Evolutionary conservation across 2,113 vertebrate genomes (phyloP).

Genomic region (Hippocampus barbouri): DNA sequence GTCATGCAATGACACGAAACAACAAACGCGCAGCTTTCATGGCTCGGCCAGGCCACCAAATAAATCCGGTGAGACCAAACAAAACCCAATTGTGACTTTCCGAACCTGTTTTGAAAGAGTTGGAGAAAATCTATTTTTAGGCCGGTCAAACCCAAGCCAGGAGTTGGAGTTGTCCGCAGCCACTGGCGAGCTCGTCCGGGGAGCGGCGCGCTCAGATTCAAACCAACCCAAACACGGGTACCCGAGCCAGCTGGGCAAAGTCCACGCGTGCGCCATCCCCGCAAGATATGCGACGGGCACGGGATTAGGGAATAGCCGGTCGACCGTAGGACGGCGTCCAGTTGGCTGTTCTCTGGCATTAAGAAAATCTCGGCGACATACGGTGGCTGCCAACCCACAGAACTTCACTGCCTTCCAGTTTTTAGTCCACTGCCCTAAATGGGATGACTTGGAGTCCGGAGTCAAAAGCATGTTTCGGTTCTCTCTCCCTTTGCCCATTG

Average conservation of each 20-base stretch:
- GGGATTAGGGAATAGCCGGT: slow-evolving; percentile 57
- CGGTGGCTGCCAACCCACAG: slow-evolving; percentile 56
- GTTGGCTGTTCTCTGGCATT: slow-evolving; percentile 48
- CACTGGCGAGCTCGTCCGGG: slow-evolving; percentile 45
- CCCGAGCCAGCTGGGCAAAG: slow-evolving; percentile 33
- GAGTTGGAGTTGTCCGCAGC: slow-evolving; percentile 67
- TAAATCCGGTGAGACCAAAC: neutral
- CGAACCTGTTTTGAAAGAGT: slow-evolving; percentile 39
- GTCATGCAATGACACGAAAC: slow-evolving; percentile 54
- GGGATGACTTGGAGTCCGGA: slow-evolving; percentile 20
- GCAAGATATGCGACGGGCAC: slow-evolving; percentile 19
- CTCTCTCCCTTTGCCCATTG: slow-evolving; percentile 37
- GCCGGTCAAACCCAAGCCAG: slow-evolving; percentile 63
- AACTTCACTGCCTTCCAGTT: slow-evolving; percentile 64
- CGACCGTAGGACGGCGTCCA: slow-evolving; percentile 60
- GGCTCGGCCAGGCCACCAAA: slow-evolving; percentile 39
- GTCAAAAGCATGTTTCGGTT: slow-evolving; percentile 33
- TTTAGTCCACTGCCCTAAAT: slow-evolving; percentile 58
- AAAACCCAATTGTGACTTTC: slow-evolving; percentile 21
- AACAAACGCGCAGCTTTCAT: slow-evolving; percentile 50
- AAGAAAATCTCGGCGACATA: slow-evolving; percentile 39
- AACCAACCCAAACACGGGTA: slow-evolving; percentile 29
- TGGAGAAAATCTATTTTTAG: slow-evolving; percentile 64
- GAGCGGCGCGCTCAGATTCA: slow-evolving; percentile 40
- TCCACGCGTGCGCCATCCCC: neutral